A percentile compares a stretch with the other conserved stretches of the same genome.
Conservation (phyloP, 2,888 invertebrate species). For the Clistopyga incitator region DNA sequence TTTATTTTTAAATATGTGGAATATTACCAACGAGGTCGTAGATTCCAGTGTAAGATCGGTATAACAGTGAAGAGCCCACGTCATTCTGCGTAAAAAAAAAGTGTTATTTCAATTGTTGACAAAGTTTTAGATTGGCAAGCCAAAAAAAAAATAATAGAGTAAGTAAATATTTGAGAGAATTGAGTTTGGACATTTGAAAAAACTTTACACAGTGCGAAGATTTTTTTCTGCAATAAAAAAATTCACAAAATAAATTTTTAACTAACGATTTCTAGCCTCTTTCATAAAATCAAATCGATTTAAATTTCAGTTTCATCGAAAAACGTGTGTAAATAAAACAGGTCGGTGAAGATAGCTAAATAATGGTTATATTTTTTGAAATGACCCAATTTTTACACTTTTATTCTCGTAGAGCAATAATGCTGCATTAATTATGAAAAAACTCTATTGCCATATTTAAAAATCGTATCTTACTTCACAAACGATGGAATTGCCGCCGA, state of each 20-base stretch:
- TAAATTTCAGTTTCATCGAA: too few species aligned
- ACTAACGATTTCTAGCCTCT: too few species aligned
- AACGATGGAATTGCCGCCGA: conserved; percentile 84
- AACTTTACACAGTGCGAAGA: too few species aligned
- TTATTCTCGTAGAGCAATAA: background rate
- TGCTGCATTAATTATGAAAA: background rate
- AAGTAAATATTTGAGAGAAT: too few species aligned
- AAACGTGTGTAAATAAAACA: too few species aligned
- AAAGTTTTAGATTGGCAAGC: background rate
- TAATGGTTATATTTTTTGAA: conserved; percentile 13
- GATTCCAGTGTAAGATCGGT: conserved; percentile 84
- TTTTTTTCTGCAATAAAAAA: too few species aligned
- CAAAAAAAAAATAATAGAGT: too few species aligned
- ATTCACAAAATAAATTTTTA: too few species aligned
- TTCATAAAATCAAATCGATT: too few species aligned
- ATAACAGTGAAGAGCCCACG: conserved; percentile 86
- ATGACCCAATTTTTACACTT: background rate
- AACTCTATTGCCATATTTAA: conserved; percentile 5
- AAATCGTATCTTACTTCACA: conserved; percentile 84
- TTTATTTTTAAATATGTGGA: background rate
- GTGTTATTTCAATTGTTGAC: conserved; percentile 7
- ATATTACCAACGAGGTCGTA: conserved; percentile 85
- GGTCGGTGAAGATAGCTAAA: too few species aligned
- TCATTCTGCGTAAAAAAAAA: conserved; percentile 83
- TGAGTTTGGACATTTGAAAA: too few species aligned